Percentiles rank a stretch among this genome's conserved stretches.
phyloP scores from a whole-genome alignment of 2,113 vertebrate species.

The Epinephelus moara region DNA sequence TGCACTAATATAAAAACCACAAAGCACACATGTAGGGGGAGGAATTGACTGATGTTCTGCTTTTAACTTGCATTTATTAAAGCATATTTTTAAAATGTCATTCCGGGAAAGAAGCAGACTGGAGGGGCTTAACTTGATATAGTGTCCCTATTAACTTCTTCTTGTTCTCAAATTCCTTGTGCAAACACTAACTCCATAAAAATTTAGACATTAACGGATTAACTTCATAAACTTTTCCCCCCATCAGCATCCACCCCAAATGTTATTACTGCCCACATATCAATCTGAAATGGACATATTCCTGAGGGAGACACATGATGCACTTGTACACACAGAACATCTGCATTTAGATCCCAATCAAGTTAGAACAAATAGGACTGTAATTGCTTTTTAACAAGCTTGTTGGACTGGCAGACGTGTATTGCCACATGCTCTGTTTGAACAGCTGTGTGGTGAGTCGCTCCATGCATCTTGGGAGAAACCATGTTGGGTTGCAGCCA shows the following conservation, averaged over 20 bases:
- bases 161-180: constrained; percentile 36
- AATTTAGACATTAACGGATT: constrained; percentile 65
- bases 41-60: constrained; percentile 14
- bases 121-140: constrained; percentile 16
- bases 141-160: constrained; percentile 10
- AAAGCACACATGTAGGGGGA: neutral
- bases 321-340: constrained; percentile 75
- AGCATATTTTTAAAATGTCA: constrained; percentile 26
- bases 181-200: constrained; percentile 56
- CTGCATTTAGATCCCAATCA: constrained; percentile 83
- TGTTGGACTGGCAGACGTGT: constrained; percentile 77
- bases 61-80: constrained; percentile 4
- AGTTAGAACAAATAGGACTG: constrained; percentile 81
- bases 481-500: constrained; percentile 69
- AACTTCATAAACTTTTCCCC: constrained; percentile 55
- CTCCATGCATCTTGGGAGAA: constrained; percentile 77
- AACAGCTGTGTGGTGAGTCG: constrained; percentile 80
- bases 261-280: constrained; percentile 56
- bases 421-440: constrained; percentile 82
- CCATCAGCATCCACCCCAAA: constrained; percentile 50
- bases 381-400: constrained; percentile 87
- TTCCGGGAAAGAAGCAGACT: neutral
- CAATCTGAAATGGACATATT: constrained; percentile 57
- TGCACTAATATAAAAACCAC: neutral
- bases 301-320: constrained; percentile 64